Percentiles rank a stretch among this genome's conserved stretches.
Conservation (phyloP, 2,113 vertebrate species). For the Ceyx cyanopectus region DNA sequence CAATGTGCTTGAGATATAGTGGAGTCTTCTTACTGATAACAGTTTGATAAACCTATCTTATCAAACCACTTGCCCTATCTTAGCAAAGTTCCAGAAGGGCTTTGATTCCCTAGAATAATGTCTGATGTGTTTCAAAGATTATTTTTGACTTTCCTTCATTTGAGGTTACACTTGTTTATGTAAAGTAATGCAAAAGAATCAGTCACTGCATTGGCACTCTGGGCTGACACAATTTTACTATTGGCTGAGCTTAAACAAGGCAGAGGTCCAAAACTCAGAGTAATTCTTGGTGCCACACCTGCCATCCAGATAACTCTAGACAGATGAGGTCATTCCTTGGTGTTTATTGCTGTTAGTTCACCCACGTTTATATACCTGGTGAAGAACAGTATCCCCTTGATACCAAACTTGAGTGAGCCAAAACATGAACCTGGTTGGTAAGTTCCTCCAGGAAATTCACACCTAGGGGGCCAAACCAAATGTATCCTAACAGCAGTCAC, state of each 20-base stretch:
- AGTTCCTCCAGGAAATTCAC: background rate
- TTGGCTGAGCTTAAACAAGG: background rate
- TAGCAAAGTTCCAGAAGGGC: background rate
- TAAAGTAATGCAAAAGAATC: background rate
- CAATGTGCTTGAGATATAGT: background rate
- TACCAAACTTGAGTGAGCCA: background rate
- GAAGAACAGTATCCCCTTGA: background rate
- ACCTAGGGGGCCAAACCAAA: background rate
- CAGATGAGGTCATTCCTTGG: constrained; percentile 21
- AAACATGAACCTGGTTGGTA: background rate
- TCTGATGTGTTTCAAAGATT: background rate
- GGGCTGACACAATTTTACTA: background rate
- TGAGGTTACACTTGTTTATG: no score
- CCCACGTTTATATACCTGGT: background rate
- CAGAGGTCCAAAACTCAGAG: background rate
- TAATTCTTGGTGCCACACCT: background rate
- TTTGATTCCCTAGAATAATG: background rate
- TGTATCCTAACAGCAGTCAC: background rate
- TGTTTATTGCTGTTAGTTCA: background rate
- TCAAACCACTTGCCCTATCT: background rate
- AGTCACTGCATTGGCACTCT: background rate
- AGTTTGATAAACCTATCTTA: background rate
- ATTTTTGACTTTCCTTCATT: background rate
- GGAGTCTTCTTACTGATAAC: background rate
- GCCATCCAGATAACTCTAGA: background rate